Evolutionary conservation across 2,888 invertebrate genomes (phyloP), one percentile per base, ranked within the genome.

Genomic region (Pimpla rufipes): DNA sequence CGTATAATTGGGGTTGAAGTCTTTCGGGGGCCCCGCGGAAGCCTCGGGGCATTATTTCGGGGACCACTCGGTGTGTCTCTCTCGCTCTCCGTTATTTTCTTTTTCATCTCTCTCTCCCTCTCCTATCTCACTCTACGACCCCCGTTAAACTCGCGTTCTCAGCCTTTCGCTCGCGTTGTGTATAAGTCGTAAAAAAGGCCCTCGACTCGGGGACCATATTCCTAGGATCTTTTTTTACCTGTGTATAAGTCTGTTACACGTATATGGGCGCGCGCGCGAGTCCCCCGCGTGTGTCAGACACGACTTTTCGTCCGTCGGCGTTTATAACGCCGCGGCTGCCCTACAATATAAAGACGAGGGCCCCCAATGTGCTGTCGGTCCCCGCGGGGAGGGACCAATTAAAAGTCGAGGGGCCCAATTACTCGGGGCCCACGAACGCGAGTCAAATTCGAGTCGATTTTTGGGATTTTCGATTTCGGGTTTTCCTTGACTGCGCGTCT

Each of bases 301-400:
- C 68, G 75, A 64, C n/a, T 78, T 76, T 86, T 83, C 13, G 8
- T 42, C 42, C 42, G 5, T 59, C 66, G 71, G 79, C 79, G 42
- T 83, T 84, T 85, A 85, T 81, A 85, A 85, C 91, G 90, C n/a
- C 71, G 88, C 88, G 86, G 87, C 87, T 35, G 57, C 13, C 57
- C 86, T 88, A 89, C 89, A 90, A 90, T 91, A 91, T 92, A 92
- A 92, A 81, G 64, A 71, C 70, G 59, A 75, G 75, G 64, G 42
- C 52, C 70, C 64, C n/a, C n/a, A n/a, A n/a, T n/a, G 62, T 81
- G 68, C 64, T 76, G 74, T 73, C 86, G 80, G 86, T 80, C 85
- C n/a, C 85, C 89, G 87, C 87, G 89, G 88, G 86, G 71, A 88
- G 85, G 87, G 84, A 88, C 91, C 92, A 92, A 92, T 92, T 92